phyloP scores from a whole-genome alignment of 2,797 vertebrate species.

The Rachycentron canadum region DNA sequence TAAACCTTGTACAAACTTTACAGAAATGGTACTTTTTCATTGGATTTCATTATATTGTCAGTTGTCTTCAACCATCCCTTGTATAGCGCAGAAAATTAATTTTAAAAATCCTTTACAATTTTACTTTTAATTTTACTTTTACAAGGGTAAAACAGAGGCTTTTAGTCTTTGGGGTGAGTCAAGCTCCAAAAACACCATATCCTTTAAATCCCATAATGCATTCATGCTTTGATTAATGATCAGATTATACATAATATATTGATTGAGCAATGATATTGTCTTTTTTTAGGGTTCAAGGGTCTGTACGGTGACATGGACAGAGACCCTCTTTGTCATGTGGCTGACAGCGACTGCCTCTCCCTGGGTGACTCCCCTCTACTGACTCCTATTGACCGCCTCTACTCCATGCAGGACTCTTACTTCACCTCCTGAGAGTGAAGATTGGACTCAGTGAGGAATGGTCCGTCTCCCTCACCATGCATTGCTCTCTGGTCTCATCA shows the following conservation, averaged over 20 bases:
- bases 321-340: conserved; percentile 89
- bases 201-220: neutral
- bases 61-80: neutral
- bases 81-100: neutral
- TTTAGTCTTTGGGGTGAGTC: neutral
- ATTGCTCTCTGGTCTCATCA: conserved; percentile 11
- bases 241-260: no score
- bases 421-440: conserved; percentile 91
- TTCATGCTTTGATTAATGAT: neutral
- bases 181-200: neutral
- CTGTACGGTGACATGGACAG: conserved; percentile 90
- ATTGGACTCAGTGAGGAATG: conserved; percentile 15
- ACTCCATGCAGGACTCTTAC: conserved; percentile 99
- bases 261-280: neutral
- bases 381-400: conserved; percentile 96
- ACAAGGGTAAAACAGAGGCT: neutral
- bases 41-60: neutral
- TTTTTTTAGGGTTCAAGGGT: conserved; percentile 88
- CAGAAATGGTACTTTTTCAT: no score
- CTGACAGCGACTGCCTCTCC: conserved; percentile 90
- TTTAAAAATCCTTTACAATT: neutral
- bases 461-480: neutral
- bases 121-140: neutral
- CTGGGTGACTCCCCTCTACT: conserved; percentile 88
- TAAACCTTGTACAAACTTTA: neutral